These are phyloP conservation scores for Castor canadensis DNA, from an alignment of 2,113 vertebrate genomes.

Conservation along the genomic window DNA sequence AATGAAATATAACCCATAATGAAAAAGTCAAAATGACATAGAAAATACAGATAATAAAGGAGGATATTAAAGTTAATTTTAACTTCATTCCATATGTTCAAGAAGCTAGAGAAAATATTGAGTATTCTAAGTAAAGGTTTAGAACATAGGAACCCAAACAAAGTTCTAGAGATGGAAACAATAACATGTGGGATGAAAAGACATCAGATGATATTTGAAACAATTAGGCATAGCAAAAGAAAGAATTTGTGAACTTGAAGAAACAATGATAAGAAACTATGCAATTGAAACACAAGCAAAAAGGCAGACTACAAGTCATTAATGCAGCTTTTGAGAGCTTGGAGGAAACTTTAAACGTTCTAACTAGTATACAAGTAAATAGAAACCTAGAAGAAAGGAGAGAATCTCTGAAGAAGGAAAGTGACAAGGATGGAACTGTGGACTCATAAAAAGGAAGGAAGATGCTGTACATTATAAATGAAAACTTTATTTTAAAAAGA, in stretches of 20 bases:
- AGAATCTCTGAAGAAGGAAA: not conserved
- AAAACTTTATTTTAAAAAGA: not conserved
- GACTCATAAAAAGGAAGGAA: not conserved
- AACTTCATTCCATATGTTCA: not conserved
- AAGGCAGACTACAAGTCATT: not conserved
- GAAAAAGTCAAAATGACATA: not conserved
- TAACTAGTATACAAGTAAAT: not conserved
- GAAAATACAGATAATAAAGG: not conserved
- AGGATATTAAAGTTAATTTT: not conserved
- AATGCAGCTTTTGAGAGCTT: not conserved
- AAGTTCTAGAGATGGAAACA: not conserved
- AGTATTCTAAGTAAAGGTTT: not conserved
- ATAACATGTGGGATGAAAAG: not conserved
- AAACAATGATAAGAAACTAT: not conserved
- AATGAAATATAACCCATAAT: not conserved
- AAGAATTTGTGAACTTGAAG: not conserved
- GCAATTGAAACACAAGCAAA: not conserved
- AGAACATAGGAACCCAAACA: not conserved
- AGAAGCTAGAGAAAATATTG: not conserved
- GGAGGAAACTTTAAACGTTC: not conserved
- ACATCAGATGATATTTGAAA: not conserved
- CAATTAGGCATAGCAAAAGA: not conserved
- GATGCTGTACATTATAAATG: not conserved
- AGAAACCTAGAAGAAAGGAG: not conserved
- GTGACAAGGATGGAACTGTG: too few relatives aligned